These are phyloP conservation scores for Phaethornis superciliosus DNA, from an alignment of 2,113 vertebrate species.

Conservation along the genomic window DNA sequence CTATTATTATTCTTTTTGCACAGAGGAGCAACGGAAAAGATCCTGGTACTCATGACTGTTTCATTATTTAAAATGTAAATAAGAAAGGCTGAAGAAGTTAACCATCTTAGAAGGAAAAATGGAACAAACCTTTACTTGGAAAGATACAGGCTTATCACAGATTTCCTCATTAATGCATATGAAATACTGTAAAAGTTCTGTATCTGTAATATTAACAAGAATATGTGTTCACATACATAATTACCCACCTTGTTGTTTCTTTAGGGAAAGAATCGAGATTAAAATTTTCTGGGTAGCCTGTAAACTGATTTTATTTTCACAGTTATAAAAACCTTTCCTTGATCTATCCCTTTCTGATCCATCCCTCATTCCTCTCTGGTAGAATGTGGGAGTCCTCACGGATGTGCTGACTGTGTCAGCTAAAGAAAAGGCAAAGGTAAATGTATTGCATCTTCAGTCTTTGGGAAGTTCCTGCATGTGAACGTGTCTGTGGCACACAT, in stretches of 20 bases:
- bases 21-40: constrained; percentile 23
- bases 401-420: not conserved
- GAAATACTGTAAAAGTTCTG: not conserved
- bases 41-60: constrained; percentile 25
- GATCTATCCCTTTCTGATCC: not conserved
- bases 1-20: constrained; percentile 65
- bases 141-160: not conserved
- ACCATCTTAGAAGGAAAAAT: constrained; percentile 21
- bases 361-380: not conserved
- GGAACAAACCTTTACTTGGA: constrained; percentile 32
- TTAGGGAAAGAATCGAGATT: not conserved
- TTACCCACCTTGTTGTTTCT: not conserved
- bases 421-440: constrained; percentile 6
- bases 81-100: constrained; percentile 45
- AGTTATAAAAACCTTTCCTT: not conserved
- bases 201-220: not conserved
- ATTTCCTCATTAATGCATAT: not conserved
- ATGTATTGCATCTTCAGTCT: not conserved
- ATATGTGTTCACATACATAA: not conserved
- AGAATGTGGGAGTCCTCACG: no score
- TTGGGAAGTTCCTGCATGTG: not conserved
- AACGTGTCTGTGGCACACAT: not conserved
- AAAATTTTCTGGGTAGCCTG: not conserved
- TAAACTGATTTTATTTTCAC: constrained; percentile 7
- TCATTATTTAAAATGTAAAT: constrained; percentile 73